Evolutionary conservation across 2,888 invertebrate species (phyloP).

Genomic region (Tipula confusa): DNA sequence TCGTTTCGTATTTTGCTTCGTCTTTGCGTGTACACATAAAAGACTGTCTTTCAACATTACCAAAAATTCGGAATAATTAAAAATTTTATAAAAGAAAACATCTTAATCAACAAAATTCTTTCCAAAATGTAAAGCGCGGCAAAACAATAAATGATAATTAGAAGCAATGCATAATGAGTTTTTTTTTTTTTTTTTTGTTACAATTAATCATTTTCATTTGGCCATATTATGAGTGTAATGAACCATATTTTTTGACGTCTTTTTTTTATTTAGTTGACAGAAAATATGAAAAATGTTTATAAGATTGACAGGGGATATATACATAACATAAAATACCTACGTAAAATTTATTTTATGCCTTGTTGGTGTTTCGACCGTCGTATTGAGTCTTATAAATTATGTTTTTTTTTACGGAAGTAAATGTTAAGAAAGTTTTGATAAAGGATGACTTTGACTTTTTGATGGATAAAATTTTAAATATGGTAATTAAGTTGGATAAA

Average conservation of each 20-base stretch:
- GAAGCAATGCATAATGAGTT: not conserved
- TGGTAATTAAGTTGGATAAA: not conserved
- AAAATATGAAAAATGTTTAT: not conserved
- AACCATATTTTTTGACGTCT: not conserved
- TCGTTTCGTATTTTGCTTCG: not conserved
- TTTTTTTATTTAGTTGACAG: constrained; percentile 25
- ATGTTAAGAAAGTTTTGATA: not conserved
- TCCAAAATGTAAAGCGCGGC: not conserved
- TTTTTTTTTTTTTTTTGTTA: not conserved
- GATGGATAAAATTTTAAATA: not conserved
- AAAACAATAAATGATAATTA: constrained; percentile 7
- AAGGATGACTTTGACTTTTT: not conserved
- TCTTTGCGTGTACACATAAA: not conserved
- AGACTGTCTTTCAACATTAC: not conserved
- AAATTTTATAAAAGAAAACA: not conserved
- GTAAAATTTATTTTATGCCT: not conserved
- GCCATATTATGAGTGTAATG: constrained; percentile 3
- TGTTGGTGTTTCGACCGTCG: not conserved
- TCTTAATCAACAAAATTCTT: not conserved
- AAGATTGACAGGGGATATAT: constrained; percentile 4
- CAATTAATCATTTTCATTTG: constrained; percentile 25
- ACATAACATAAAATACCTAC: not conserved
- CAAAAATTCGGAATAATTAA: not conserved
- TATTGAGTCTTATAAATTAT: not conserved
- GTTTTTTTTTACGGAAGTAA: not conserved